phyloP scores from a whole-genome alignment of 64 coral and sea anemone species.

The Anthopleura sola region DNA sequence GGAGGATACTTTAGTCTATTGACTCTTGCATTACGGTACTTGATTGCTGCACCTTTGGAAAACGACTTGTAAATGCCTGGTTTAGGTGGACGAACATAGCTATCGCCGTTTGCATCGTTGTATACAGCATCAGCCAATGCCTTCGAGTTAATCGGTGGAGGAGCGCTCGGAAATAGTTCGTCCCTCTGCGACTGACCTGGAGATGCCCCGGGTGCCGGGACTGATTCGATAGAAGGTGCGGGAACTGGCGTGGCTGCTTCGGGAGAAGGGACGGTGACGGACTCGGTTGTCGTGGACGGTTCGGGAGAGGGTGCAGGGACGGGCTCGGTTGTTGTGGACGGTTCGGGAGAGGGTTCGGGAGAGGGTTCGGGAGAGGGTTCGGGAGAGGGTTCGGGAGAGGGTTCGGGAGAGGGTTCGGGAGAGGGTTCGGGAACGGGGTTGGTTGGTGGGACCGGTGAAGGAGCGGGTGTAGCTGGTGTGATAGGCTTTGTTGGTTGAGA shows the following conservation, averaged over 20 bases:
- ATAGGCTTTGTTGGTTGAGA: too few species aligned
- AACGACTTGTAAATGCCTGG: neutral
- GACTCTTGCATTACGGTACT: neutral
- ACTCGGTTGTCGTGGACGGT: neutral
- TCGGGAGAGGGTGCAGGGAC: neutral
- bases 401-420: neutral
- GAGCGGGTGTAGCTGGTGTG: neutral
- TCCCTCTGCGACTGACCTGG: neutral
- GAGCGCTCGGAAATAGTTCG: neutral
- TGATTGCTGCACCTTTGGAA: neutral
- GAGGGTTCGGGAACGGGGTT: neutral
- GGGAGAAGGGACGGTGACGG: neutral
- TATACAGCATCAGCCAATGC: neutral
- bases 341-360: neutral
- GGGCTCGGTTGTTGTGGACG: neutral
- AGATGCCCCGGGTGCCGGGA: too few species aligned
- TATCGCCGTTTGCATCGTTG: neutral
- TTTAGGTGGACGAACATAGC: neutral
- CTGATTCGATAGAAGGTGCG: too few species aligned
- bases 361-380: neutral
- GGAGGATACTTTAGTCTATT: neutral
- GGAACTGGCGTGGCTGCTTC: too few species aligned
- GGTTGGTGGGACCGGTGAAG: neutral
- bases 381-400: neutral
- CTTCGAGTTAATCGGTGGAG: neutral